Base-by-base conservation (phyloP, 2,888 invertebrate genomes). In the Orthosia gracilis region DNA sequence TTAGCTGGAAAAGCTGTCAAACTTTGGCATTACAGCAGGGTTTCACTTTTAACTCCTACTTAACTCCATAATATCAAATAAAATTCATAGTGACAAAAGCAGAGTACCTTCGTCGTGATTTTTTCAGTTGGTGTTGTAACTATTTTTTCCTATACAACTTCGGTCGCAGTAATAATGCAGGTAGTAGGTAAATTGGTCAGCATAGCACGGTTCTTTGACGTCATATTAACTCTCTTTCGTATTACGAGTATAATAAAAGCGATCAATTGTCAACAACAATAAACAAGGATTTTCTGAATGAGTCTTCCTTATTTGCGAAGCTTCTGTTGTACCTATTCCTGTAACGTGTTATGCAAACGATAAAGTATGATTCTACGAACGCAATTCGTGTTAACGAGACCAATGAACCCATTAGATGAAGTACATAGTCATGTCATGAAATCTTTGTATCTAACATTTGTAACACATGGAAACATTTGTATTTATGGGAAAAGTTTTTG, bases 281-380 rank as follows among this genome's bases (percentile, higher is more conserved):
- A 59, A 59, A 50, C 11, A 75, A 49, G 52, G 40, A 23, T 31
- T 58, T 13, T 72, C 17, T 40, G 2, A 72, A 49, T 17, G 11
- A 1, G 26, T 3, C 0, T 72, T 54, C 17, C 45, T 31, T 71
- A 13, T 72, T 50, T 17, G 17, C 0, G n/a, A 21, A n/a, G 13
- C 50, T 2, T 17, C 3, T 61, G 15, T 69, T 52, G 11, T 47
- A 15, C 55, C 18, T 78, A 57, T 45, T 77, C 54, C 54, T 55
- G 78, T 55, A 69, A 78, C 12, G 31, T 13, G 17, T 40, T 52
- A 26, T 45, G 49, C 31, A 50, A 49, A 66, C 23, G 17, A 26
- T 31, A 23, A 75, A 18, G 0, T 1, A 55, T 78, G 78, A 50
- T 18, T 69, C 70, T 45, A 45, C 15, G 1, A 21, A 78, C 21